These are phyloP conservation scores for Andrena marginata DNA, from an alignment of 2,888 invertebrate species.

Conservation along the genomic window DNA sequence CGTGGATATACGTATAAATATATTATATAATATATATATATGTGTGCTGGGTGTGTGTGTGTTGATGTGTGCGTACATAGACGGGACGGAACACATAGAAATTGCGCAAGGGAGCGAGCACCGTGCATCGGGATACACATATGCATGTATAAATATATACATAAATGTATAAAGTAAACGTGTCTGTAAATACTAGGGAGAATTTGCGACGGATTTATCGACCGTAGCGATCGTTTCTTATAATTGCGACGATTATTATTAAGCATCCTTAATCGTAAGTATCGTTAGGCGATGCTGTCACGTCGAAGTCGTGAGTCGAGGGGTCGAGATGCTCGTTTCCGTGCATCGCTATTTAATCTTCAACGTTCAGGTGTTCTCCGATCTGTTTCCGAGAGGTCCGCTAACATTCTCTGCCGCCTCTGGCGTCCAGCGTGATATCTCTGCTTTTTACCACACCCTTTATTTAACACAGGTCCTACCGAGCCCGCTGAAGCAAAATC, in stretches of 20 bases:
- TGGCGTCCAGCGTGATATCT: neutral
- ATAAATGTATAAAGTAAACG: conserved; percentile 74
- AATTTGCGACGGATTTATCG: conserved; percentile 43
- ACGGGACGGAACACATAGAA: neutral
- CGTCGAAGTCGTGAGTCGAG: conserved; percentile 29
- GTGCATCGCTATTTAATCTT: neutral
- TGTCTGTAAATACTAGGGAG: conserved; percentile 77
- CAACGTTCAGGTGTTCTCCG: neutral
- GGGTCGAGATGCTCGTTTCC: neutral
- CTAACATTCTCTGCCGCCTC: too few relatives aligned
- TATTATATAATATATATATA: conserved; percentile 42
- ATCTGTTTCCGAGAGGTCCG: too few relatives aligned
- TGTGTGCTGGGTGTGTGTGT: neutral
- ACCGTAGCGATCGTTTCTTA: conserved; percentile 61
- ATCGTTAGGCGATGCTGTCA: conserved; percentile 54
- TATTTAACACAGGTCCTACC: neutral
- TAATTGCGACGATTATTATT: conserved; percentile 55
- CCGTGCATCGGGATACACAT: conserved; percentile 39
- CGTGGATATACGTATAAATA: conserved; percentile 59
- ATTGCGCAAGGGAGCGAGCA: neutral
- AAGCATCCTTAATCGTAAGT: conserved; percentile 64
- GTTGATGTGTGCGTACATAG: neutral
- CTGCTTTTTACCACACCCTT: neutral
- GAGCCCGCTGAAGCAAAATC: too few relatives aligned
- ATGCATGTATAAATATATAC: conserved; percentile 66